phyloP scores from a whole-genome alignment of 2,113 vertebrate species.

The Vulpes lagopus region DNA sequence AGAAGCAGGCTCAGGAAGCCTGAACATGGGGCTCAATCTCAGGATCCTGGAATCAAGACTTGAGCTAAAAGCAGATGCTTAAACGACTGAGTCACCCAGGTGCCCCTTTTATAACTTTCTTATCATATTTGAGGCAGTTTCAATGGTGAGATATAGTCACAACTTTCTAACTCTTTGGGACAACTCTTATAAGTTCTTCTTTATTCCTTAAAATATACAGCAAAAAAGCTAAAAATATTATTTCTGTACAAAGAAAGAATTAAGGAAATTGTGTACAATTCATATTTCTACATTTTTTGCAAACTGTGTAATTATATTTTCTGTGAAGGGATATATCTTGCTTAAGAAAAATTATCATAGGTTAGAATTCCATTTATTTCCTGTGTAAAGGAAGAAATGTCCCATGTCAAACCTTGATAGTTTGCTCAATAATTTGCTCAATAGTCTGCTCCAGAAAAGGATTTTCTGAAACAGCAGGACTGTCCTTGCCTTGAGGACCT shows the following conservation, averaged over 20 bases:
- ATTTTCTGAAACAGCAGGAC: neutral
- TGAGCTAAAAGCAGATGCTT: too few species aligned
- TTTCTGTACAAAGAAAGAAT: neutral
- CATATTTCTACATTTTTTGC: neutral
- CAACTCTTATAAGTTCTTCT: neutral
- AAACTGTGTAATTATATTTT: neutral
- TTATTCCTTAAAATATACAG: neutral
- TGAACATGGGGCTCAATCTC: too few species aligned
- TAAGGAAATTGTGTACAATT: neutral
- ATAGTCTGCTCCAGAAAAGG: neutral
- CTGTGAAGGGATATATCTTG: neutral
- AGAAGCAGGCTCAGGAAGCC: too few species aligned
- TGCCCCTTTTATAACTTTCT: neutral
- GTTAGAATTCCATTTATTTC: neutral
- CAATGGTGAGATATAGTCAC: neutral
- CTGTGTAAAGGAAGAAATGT: neutral
- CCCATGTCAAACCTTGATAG: neutral
- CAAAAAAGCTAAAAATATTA: neutral
- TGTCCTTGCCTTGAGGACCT: neutral
- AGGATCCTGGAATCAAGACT: too few species aligned
- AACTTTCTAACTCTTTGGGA: neutral
- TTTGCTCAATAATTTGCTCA: neutral
- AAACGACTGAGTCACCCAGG: too few species aligned
- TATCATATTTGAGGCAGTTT: slow-evolving; percentile 6
- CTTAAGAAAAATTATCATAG: neutral